Evolutionary conservation across 2,797 vertebrate genomes (phyloP).

Genomic region (Ciconia nigra): DNA sequence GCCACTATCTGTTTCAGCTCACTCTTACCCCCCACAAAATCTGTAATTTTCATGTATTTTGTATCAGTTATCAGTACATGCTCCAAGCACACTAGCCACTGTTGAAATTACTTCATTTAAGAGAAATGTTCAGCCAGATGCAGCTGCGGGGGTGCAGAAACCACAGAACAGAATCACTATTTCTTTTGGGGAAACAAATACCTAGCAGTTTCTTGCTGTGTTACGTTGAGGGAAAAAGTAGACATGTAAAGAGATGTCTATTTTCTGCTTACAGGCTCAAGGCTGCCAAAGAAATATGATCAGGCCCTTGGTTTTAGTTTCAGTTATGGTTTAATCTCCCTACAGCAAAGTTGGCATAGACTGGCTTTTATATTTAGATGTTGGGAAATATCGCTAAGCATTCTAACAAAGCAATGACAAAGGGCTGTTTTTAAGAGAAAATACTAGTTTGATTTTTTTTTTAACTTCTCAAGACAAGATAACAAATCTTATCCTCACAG

Average conservation of each 20-base stretch:
- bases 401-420: background rate
- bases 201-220: background rate
- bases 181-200: constrained; percentile 8
- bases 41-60: background rate
- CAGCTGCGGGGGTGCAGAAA: background rate
- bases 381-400: background rate
- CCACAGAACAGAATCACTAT: background rate
- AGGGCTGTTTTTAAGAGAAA: background rate
- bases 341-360: background rate
- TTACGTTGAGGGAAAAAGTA: background rate
- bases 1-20: background rate
- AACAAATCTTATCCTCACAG: background rate
- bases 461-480: background rate
- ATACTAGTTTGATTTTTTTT: background rate
- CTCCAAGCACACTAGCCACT: background rate
- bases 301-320: background rate
- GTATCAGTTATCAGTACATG: background rate
- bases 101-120: background rate
- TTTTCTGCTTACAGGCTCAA: background rate
- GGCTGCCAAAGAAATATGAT: constrained; percentile 16
- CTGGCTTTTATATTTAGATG: background rate
- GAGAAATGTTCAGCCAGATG: constrained; percentile 9
- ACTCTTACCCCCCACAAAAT: background rate
- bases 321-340: background rate
- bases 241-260: background rate